Percentiles rank a stretch among this genome's conserved stretches.
Evolutionary conservation across 2,888 invertebrate genomes (phyloP).

Genomic region (Tribolium freemani): DNA sequence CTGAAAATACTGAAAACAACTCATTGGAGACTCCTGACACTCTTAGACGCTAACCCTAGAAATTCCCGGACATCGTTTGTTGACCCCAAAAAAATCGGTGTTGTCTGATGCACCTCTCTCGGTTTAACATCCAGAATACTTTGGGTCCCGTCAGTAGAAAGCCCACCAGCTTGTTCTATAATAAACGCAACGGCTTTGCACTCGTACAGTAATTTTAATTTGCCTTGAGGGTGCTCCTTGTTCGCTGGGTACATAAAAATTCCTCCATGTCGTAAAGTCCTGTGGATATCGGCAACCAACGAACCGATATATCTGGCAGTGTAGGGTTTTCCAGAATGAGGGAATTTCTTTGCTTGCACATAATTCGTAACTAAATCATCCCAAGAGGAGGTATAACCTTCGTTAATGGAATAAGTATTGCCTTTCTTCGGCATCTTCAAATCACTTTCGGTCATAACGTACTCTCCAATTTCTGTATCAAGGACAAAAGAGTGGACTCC

Average conservation of each 20-base stretch:
- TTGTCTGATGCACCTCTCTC: slow-evolving; percentile 86
- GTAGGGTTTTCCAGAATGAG: slow-evolving; percentile 85
- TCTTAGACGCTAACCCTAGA: neutral
- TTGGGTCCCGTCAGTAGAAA: slow-evolving; percentile 82
- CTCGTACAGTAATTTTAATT: slow-evolving; percentile 95
- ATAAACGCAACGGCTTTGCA: slow-evolving; percentile 98
- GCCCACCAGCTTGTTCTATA: slow-evolving; percentile 91
- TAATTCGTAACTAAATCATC: slow-evolving; percentile 82
- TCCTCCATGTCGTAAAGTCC: slow-evolving; percentile 98
- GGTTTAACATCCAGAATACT: slow-evolving; percentile 91
- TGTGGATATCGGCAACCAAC: slow-evolving; percentile 99
- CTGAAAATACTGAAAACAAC: too few species aligned
- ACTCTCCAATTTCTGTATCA: slow-evolving; percentile 85
- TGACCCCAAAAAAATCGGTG: slow-evolving; percentile 51
- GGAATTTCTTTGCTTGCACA: slow-evolving; percentile 83
- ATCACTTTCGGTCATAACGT: slow-evolving; percentile 87
- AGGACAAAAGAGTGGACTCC: slow-evolving; percentile 76
- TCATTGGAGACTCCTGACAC: neutral
- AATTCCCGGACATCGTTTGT: neutral
- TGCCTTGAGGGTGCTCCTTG: slow-evolving; percentile 90
- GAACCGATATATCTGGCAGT: slow-evolving; percentile 98
- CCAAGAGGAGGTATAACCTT: slow-evolving; percentile 81
- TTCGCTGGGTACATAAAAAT: slow-evolving; percentile 99
- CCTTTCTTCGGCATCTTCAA: slow-evolving; percentile 88
- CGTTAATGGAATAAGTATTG: slow-evolving; percentile 88